Evolutionary conservation across 2,797 vertebrate genomes (phyloP).

Genomic region (Sternarchorhynchus goeldii): DNA sequence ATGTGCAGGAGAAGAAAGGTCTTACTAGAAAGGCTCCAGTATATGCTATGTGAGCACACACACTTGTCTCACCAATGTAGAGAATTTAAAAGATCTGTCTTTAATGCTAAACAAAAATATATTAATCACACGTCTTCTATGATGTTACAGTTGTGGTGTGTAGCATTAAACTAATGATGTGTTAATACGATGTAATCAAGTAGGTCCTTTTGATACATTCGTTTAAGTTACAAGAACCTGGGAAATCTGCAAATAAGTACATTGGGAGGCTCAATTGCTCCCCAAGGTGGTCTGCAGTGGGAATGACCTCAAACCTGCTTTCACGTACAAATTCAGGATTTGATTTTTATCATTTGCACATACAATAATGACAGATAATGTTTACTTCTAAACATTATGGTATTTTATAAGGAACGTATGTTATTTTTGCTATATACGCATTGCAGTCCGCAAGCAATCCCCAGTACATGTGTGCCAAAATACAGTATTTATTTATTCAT

Average conservation of each 20-base stretch:
- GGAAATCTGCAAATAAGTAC: background rate
- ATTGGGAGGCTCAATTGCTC: constrained; percentile 32
- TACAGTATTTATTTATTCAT: no score
- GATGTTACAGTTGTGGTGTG: background rate
- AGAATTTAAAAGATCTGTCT: background rate
- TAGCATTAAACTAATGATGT: background rate
- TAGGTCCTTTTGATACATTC: background rate
- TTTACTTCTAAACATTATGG: background rate
- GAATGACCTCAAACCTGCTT: background rate
- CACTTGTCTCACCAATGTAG: background rate
- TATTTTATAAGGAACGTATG: no score
- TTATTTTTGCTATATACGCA: background rate
- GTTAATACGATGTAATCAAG: background rate
- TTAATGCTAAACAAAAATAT: background rate
- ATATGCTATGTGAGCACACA: background rate
- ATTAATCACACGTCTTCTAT: background rate
- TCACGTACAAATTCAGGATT: background rate
- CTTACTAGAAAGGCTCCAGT: no score
- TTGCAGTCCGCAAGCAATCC: background rate
- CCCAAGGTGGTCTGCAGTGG: constrained; percentile 28
- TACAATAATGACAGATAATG: background rate
- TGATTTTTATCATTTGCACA: background rate
- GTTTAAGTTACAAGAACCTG: background rate
- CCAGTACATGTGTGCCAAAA: no score
- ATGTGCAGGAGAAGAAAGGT: no score